These are phyloP conservation scores for Sarcophaga caerulescens DNA, from an alignment of 2,888 invertebrate species.

Conservation along the genomic window DNA sequence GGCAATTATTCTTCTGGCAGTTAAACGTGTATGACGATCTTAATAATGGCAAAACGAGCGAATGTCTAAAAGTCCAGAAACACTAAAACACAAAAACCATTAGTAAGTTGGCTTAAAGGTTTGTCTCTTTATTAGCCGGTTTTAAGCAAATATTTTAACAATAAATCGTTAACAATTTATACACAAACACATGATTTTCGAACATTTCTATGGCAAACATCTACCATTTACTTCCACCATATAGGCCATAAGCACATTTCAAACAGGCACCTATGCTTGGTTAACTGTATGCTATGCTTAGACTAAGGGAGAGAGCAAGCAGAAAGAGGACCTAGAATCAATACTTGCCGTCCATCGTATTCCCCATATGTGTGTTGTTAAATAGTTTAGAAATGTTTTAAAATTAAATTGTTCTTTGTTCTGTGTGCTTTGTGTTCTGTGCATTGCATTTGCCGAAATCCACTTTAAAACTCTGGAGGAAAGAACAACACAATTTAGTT, in stretches of 20 bases:
- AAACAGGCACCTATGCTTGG: constrained; percentile 15
- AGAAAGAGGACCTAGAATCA: constrained; percentile 50
- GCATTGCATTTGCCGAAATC: constrained; percentile 33
- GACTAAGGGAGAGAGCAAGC: constrained; percentile 12
- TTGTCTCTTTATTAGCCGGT: constrained; percentile 62
- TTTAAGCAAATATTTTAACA: constrained; percentile 63
- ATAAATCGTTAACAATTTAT: constrained; percentile 65
- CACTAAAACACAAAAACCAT: constrained; percentile 32
- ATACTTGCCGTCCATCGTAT: constrained; percentile 2
- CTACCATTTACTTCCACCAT: not conserved
- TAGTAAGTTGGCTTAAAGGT: constrained; percentile 48
- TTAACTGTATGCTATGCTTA: constrained; percentile 35
- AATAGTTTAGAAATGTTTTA: constrained; percentile 57
- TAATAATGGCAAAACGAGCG: constrained; percentile 7
- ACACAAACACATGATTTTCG: constrained; percentile 54
- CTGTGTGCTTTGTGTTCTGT: not conserved
- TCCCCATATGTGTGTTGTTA: constrained; percentile 61
- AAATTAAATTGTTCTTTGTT: constrained; percentile 50
- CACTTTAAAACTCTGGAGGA: constrained; percentile 51
- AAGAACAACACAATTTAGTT: constrained; percentile 50
- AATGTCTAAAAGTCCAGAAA: constrained; percentile 8
- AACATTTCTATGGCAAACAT: constrained; percentile 51
- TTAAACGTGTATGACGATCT: not conserved
- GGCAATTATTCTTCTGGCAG: constrained; percentile 22
- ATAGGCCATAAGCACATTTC: constrained; percentile 5